Evolutionary conservation across 2,797 vertebrate genomes (phyloP), one percentile per base, ranked within the genome.

Genomic region (Carcharodon carcharias): DNA sequence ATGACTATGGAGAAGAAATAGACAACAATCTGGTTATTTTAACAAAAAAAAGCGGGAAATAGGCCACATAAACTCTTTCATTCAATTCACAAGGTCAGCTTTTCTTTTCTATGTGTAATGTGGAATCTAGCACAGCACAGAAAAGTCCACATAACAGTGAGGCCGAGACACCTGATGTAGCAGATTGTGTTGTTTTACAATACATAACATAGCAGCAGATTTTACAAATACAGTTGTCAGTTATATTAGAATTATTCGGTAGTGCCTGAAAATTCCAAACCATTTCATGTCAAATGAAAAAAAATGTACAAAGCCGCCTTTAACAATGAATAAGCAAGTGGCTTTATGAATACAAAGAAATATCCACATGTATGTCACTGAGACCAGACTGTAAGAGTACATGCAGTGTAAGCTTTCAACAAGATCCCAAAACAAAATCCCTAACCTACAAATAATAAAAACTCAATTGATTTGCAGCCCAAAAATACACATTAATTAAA

Each of bases 1-100:
- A 97, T 96, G 98, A 98, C 98, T 98, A 97, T 98, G 97, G 97
- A 98, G 97, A 98, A 98, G 97, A 97, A 97, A 97, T 97, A 96
- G 97, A 97, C 97, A 96, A 96, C 96, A 98, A 97, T 96, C 96
- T 87, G 96, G 89, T 97, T 96, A 98, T 97, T 98, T 97, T 97
- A 95, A 97, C 96, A 97, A 97, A 98, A 97, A 97, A 96, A 96
- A 96, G 77, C 45, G 97, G 97, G 97, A 98, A 98, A 98, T 97
- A 98, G 97, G 97, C 97, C 97, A 98, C 98, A 98, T 97, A 96
- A 96, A 97, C 96, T 96, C 97, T 97, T 97, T 97, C 69, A 96
- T 87, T 96, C 96, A 96, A 97, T 96, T 96, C 96, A 71, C 56
- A 95, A 63, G 31, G 96, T 98, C 98, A 98, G 98, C 98, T 96